These are phyloP conservation scores for Myotis vivesi DNA, from an alignment of 2,797 vertebrate species.

Conservation along the genomic window DNA sequence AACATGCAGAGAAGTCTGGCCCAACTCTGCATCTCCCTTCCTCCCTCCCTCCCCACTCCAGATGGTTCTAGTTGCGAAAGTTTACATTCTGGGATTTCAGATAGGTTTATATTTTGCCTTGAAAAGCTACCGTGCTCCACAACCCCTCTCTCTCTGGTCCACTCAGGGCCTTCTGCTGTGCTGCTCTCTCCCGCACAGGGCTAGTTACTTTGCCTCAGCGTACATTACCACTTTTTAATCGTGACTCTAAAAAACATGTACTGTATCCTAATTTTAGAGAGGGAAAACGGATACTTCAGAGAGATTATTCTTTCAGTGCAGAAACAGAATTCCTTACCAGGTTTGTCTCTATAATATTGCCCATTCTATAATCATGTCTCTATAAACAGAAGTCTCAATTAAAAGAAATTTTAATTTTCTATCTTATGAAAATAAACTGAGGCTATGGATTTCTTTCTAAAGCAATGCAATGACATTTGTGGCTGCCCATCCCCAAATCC, in stretches of 20 bases:
- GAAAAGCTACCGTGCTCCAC: background rate
- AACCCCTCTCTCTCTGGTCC: background rate
- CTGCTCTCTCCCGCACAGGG: background rate
- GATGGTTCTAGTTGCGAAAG: constrained; percentile 14
- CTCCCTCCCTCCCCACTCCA: background rate
- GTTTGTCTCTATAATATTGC: background rate
- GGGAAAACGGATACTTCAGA: background rate
- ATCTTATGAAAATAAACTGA: constrained; percentile 32
- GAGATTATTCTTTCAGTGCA: background rate
- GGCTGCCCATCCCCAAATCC: background rate
- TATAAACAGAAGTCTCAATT: background rate
- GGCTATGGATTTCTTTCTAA: background rate
- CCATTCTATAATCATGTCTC: background rate
- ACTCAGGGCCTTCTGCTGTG: background rate
- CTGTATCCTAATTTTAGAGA: background rate
- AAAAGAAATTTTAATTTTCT: constrained; percentile 19
- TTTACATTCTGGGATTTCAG: constrained; percentile 25
- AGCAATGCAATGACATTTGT: background rate
- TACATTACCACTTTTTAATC: background rate
- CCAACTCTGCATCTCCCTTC: background rate
- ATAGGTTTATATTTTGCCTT: background rate
- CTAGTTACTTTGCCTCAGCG: background rate
- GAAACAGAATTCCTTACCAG: background rate
- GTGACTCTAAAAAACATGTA: background rate
- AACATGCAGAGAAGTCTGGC: constrained; percentile 40